Evolutionary conservation across 2,113 vertebrate species (phyloP).

Genomic region (Laticauda laticaudata): DNA sequence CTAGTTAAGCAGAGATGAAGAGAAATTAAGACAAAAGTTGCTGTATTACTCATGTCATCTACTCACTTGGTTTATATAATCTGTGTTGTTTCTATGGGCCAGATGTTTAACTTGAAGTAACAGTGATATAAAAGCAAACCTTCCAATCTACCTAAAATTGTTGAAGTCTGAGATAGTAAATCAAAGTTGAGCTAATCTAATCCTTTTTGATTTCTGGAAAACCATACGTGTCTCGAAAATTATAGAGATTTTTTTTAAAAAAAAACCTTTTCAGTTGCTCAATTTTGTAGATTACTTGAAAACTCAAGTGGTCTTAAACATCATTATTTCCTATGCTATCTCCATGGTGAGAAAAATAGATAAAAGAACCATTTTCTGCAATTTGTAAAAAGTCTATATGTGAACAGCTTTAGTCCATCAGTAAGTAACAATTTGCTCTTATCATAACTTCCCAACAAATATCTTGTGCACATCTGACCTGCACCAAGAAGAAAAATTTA

Average conservation of each 20-base stretch:
- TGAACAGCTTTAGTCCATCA: neutral
- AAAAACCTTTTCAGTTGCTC: neutral
- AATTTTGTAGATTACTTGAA: neutral
- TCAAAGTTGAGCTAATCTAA: conserved; percentile 61
- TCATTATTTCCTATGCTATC: neutral
- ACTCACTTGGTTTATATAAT: conserved; percentile 17
- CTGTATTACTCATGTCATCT: neutral
- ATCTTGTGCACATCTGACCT: neutral
- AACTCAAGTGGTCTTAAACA: neutral
- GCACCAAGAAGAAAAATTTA: neutral
- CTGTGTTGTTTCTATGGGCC: conserved; percentile 32
- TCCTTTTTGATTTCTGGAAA: conserved; percentile 64
- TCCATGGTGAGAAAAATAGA: neutral
- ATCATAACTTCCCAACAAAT: neutral
- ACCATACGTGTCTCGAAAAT: conserved; percentile 55
- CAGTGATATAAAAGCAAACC: conserved; percentile 49
- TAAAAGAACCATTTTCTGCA: neutral
- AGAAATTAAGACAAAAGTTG: neutral
- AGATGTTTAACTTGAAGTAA: conserved; percentile 34
- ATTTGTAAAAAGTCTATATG: neutral
- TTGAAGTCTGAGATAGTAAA: conserved; percentile 58
- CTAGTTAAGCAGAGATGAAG: fast-evolving
- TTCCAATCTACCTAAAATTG: conserved; percentile 66
- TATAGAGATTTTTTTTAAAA: conserved; percentile 28
- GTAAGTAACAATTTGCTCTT: neutral